Evolutionary conservation across 2,888 invertebrate genomes (phyloP), one percentile per base, ranked within the genome.

Genomic region (Sphecodes monilicornis): DNA sequence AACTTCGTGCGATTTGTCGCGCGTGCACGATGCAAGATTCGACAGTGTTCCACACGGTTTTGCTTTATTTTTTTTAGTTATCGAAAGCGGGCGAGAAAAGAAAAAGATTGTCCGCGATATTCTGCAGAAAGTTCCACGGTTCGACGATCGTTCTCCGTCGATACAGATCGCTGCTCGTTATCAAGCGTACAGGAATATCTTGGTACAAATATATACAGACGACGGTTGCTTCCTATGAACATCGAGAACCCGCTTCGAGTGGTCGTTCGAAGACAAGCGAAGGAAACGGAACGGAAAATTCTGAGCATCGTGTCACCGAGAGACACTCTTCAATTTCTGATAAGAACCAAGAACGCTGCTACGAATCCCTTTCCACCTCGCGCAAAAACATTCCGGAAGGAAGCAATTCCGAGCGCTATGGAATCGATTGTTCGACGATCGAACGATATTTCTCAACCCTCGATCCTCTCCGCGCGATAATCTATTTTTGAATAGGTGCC

Each of bases 131-230:
- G 60, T 60, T 60, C 60, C 60, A 75, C 13, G n/a, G 36, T 29
- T 29, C 1, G 11, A 10, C 8, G n/a, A 36, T 43, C 54, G 10
- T 13, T 64, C 36, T 71, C 64, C 76, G 76, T 46, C 75, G 57
- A 71, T 60, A 64, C 64, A 39, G 70, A 69, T 73, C 69, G 81
- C 71, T 18, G 50, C 57, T 57, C 57, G 46, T 66, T 71, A 18
- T 81, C 71, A 32, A 54, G 39, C 69, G n/a, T 82, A 76, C 60
- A 39, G 54, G 29, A 22, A 54, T 66, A 82, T 60, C 75, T 80
- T 68, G 36, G 72, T 80, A 82, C 77, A 84, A 84, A 84, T 83
- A 84, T 84, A 73, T 84, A 84, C 84, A 84, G 82, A 78, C 50
- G 60, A 64, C 73, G 68, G 60, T 83, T 50, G 77, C 57, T 32